A percentile compares a stretch with the other conserved stretches of the same genome.
Conservation (phyloP, 2,797 vertebrate genomes). For the Poecilia picta region DNA sequence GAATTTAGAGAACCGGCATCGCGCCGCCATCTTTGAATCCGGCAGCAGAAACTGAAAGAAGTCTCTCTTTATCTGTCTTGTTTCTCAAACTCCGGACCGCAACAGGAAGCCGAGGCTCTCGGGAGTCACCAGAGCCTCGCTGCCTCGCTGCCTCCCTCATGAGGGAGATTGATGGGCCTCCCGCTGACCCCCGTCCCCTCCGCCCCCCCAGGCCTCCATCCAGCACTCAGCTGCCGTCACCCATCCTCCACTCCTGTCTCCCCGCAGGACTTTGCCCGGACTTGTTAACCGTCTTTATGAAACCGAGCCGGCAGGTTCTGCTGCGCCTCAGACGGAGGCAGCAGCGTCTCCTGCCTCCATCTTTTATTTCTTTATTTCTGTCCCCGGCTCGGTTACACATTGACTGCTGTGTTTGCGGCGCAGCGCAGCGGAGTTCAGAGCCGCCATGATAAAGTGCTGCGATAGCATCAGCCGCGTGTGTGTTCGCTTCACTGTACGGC, state of each 20-base stretch:
- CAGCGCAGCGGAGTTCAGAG: constrained; percentile 58
- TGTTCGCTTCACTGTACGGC: constrained; percentile 56
- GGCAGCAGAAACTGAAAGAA: constrained; percentile 26
- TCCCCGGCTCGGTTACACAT: constrained; percentile 42
- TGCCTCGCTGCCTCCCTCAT: constrained; percentile 53
- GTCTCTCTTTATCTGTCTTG: constrained; percentile 13
- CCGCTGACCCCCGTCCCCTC: constrained; percentile 20
- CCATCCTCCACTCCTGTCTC: constrained; percentile 59
- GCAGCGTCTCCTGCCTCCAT: not conserved
- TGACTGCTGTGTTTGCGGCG: constrained; percentile 24
- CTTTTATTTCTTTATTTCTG: not conserved
- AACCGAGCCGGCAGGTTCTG: constrained; percentile 4
- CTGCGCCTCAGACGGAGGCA: too few species aligned
- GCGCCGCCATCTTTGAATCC: not conserved
- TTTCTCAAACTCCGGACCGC: constrained; percentile 42
- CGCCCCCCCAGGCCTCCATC: constrained; percentile 22
- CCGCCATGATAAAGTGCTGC: constrained; percentile 61
- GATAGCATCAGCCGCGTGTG: constrained; percentile 57
- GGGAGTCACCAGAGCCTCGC: constrained; percentile 61
- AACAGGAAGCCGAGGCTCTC: constrained; percentile 68
- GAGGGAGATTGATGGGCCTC: constrained; percentile 55
- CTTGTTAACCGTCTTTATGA: constrained; percentile 48
- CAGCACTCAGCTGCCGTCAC: constrained; percentile 65
- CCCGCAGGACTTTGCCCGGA: constrained; percentile 42
- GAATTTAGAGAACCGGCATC: not conserved